Evolutionary conservation across 1,140 invertebrate genomes (phyloP).

Genomic region (Trypoxylus dichotomus): DNA sequence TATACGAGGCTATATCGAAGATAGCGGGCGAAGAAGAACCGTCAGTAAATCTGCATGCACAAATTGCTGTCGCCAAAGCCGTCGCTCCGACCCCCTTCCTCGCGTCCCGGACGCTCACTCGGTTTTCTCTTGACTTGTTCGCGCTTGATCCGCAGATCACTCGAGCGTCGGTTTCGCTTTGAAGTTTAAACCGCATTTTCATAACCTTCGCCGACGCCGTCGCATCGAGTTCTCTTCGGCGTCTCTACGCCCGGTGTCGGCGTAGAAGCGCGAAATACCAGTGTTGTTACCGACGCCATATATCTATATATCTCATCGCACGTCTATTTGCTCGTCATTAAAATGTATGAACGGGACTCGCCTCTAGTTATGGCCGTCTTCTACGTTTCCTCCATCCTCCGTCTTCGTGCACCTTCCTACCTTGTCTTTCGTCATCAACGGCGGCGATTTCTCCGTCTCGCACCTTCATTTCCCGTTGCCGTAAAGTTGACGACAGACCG

Average conservation of each 20-base stretch:
- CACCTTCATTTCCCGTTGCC: too few relatives aligned
- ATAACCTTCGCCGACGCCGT: slow-evolving; percentile 37
- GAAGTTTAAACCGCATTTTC: slow-evolving; percentile 43
- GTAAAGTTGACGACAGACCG: too few relatives aligned
- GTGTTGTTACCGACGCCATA: too few relatives aligned
- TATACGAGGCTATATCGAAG: too few relatives aligned
- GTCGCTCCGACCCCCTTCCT: too few relatives aligned
- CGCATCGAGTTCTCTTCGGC: too few relatives aligned
- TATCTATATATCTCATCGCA: background rate
- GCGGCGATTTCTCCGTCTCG: background rate
- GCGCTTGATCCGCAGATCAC: slow-evolving; percentile 41
- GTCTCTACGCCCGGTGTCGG: too few relatives aligned
- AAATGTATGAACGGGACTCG: background rate
- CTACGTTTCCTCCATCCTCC: background rate
- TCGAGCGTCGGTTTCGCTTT: slow-evolving; percentile 39
- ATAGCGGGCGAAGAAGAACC: background rate
- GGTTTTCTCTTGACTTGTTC: slow-evolving; percentile 31
- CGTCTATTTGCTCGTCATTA: slow-evolving; percentile 2
- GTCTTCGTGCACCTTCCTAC: background rate
- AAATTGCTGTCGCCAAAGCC: slow-evolving; percentile 37
- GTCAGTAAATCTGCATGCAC: slow-evolving; percentile 40
- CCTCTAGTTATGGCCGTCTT: background rate
- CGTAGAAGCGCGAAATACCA: too few relatives aligned
- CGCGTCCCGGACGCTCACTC: background rate
- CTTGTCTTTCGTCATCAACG: background rate